Conservation (phyloP, 2,888 invertebrate species). For the Drosophila birchii region DNA sequence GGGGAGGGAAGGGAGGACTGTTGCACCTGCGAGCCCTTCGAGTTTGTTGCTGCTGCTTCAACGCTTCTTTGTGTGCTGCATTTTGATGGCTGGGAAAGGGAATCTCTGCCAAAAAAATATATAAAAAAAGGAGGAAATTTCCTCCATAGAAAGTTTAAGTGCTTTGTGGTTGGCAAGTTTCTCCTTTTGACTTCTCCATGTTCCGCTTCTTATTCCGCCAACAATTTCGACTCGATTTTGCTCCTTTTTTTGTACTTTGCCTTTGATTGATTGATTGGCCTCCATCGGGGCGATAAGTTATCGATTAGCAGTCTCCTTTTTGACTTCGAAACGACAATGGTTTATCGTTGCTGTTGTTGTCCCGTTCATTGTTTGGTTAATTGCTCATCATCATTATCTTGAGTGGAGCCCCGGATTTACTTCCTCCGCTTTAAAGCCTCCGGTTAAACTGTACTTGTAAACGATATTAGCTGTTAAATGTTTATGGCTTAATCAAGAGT, state of each 20-base stretch:
- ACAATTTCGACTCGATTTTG: slow-evolving; percentile 37
- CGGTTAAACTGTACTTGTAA: slow-evolving; percentile 14
- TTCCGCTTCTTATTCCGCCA: slow-evolving; percentile 31
- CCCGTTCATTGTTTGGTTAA: slow-evolving; percentile 45
- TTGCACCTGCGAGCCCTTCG: slow-evolving; percentile 64
- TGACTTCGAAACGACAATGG: slow-evolving; percentile 11
- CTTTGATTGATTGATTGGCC: slow-evolving; percentile 72
- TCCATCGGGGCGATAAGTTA: slow-evolving; percentile 62
- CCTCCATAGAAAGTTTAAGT: slow-evolving; percentile 77
- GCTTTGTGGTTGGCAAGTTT: slow-evolving; percentile 67
- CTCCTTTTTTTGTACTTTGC: slow-evolving; percentile 23
- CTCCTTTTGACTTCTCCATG: slow-evolving; percentile 29
- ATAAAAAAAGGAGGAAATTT: slow-evolving; percentile 21
- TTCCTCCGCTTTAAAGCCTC: slow-evolving; percentile 22
- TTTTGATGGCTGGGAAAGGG: slow-evolving; percentile 11
- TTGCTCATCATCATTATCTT: slow-evolving; percentile 42
- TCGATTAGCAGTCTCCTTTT: slow-evolving; percentile 61
- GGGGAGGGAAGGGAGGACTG: slow-evolving; percentile 33
- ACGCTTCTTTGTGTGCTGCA: slow-evolving; percentile 77
- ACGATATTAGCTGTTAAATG: slow-evolving; percentile 20
- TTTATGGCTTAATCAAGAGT: slow-evolving; percentile 5
- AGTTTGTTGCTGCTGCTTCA: slow-evolving; percentile 61
- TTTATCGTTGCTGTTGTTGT: not conserved
- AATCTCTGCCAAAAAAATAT: slow-evolving; percentile 3
- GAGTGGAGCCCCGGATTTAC: slow-evolving; percentile 22